A percentile compares a stretch with the other conserved stretches of the same genome.
phyloP scores from a whole-genome alignment of 2,113 vertebrate genomes.

The Spheniscus mendiculus region DNA sequence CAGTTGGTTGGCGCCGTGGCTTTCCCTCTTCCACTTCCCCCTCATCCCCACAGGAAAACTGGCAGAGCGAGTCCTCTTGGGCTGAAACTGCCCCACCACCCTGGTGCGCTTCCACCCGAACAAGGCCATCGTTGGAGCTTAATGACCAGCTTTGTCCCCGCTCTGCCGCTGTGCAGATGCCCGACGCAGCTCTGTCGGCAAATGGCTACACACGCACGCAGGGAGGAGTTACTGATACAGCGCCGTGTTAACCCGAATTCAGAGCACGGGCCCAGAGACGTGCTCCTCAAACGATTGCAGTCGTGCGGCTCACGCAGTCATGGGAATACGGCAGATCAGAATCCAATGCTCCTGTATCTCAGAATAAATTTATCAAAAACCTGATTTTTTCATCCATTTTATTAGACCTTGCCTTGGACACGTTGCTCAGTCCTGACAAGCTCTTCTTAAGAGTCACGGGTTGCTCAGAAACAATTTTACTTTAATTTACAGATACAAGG shows the following conservation, averaged over 20 bases:
- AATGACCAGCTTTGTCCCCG: not conserved
- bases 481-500: not conserved
- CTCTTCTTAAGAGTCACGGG: not conserved
- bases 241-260: fast-evolving
- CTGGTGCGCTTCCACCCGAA: not conserved
- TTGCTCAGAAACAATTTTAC: not conserved
- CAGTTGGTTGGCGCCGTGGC: fast-evolving
- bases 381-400: not conserved
- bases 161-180: not conserved
- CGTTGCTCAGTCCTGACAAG: fast-evolving
- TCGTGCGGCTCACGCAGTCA: fast-evolving
- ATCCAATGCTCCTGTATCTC: not conserved
- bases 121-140: not conserved
- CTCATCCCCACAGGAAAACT: not conserved
- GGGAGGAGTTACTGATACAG: not conserved
- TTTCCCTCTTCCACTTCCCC: not conserved
- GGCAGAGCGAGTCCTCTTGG: not conserved
- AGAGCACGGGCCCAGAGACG: too few species aligned
- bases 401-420: not conserved
- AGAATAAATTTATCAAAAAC: not conserved
- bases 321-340: not conserved
- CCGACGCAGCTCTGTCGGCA: not conserved
- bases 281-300: not conserved
- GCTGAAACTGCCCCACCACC: not conserved
- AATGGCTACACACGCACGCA: fast-evolving